These are phyloP conservation scores for Vulpes vulpes DNA, from an alignment of 2,113 vertebrate genomes.

Conservation along the genomic window DNA sequence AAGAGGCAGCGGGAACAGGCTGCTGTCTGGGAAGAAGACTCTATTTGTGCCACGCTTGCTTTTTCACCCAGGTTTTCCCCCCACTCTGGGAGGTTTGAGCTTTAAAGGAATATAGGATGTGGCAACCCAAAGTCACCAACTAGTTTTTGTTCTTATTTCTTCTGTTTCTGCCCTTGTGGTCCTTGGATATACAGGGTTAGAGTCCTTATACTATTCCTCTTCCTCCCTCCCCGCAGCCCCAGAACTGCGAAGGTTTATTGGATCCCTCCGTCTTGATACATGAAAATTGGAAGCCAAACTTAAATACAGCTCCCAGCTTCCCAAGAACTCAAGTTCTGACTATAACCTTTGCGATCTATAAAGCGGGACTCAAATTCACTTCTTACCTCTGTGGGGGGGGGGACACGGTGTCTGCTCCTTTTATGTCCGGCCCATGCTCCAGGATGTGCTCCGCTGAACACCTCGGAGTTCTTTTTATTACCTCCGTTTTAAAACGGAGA, in stretches of 20 bases:
- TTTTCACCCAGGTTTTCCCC: not conserved
- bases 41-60: not conserved
- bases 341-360: not conserved
- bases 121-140: conserved; percentile 20
- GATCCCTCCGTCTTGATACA: not conserved
- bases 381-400: not conserved
- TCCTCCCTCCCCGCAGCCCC: not conserved
- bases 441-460: not conserved
- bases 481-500: conserved; percentile 12
- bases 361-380: not conserved
- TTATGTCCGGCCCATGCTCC: not conserved
- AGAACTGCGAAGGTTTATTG: not conserved
- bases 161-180: not conserved
- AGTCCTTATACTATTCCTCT: not conserved
- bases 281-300: conserved; percentile 41
- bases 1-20: conserved; percentile 12
- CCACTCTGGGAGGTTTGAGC: not conserved
- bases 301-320: conserved; percentile 21
- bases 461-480: conserved; percentile 20
- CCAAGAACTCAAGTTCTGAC: conserved; percentile 36
- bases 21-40: conserved; percentile 22
- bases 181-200: conserved; percentile 42
- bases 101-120: conserved; percentile 61
- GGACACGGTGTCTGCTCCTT: not conserved
- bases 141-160: not conserved